Base-by-base conservation (phyloP, 2,113 vertebrate genomes). In the Pollachius pollachius region DNA sequence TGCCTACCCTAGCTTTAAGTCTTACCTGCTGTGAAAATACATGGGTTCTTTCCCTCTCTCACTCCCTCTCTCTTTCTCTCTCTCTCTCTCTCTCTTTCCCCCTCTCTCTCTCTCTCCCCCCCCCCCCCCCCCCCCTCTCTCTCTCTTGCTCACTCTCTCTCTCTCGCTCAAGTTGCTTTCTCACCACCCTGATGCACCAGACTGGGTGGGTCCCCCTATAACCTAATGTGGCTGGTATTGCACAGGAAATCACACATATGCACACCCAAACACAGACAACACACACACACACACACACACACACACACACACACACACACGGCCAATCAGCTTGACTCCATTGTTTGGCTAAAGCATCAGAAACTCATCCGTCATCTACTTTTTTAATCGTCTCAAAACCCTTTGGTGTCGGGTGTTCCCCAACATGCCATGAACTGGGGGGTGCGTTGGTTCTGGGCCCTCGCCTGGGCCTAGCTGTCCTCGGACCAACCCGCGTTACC, bases 341-440 rank as follows among this genome's bases (percentile, higher is more conserved):
- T 77, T 81, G 72, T 79, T 84, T 71, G 69, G 74, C 65, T 66
- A 67, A 80, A 80, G 78, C 67, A 72, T 73, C 79, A 75, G 63
- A 80, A 85, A 81, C 81, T 74, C 52, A n/a, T 9, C 75, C 65
- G 70, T 76, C 76, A 80, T 80, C 81, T 71, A 78, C 79, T 37
- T 3, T 80, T 74, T 81, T 65, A 73, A 77, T 1, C 19, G 75
- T 68, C 61, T 15, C 18, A 77, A 82, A 83, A 62, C 77, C 62
- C 71, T 78, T 59, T 67, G 73, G 65, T 67, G 64, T 61, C 69
- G 64, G 71, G 73, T 83, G 80, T 81, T 76, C 80, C 75, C 82
- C 70, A 21, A 21, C 54, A 37, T 37, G 34, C 3, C 82, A n/a
- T n/a, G n/a, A n/a, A n/a, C n/a, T n/a, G n/a, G n/a, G n/a, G n/a